A percentile compares a stretch with the other conserved stretches of the same genome.
Evolutionary conservation across 2,113 vertebrate species (phyloP).

Genomic region (Gasterosteus nipponicus): DNA sequence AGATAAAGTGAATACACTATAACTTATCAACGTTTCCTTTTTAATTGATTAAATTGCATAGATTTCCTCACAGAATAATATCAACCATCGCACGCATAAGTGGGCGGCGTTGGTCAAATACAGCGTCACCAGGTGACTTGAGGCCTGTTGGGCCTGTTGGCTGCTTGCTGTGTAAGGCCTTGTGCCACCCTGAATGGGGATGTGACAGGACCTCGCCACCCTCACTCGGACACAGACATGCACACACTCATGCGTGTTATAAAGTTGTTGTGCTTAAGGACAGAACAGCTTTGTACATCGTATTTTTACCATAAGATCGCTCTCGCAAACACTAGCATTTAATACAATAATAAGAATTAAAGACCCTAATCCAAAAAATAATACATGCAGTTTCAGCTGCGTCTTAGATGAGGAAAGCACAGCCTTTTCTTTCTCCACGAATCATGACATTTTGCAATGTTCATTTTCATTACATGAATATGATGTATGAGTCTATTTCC

Average conservation of each 20-base stretch:
- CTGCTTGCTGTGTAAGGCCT: neutral
- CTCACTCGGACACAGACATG: neutral
- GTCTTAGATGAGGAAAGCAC: neutral
- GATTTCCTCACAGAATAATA: neutral
- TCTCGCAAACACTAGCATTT: neutral
- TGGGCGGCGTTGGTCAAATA: neutral
- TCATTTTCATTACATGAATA: neutral
- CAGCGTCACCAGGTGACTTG: conserved; percentile 6
- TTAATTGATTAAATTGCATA: neutral
- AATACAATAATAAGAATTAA: neutral
- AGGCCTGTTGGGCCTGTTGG: conserved; percentile 23
- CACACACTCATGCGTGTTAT: neutral
- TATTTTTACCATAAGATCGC: neutral
- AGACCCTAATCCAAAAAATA: neutral
- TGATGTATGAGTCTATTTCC: conserved; percentile 17
- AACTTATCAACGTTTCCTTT: too few relatives aligned
- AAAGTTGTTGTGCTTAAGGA: neutral
- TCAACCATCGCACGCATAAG: neutral
- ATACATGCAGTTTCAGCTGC: neutral
- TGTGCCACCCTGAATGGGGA: conserved; percentile 6
- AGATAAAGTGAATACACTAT: too few relatives aligned
- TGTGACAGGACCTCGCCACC: conserved; percentile 20
- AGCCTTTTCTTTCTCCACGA: neutral
- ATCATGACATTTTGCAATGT: neutral
- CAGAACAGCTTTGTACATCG: too few relatives aligned